Base-by-base conservation (phyloP, 2,888 invertebrate species). In the Sinohyriopsis cumingii region DNA sequence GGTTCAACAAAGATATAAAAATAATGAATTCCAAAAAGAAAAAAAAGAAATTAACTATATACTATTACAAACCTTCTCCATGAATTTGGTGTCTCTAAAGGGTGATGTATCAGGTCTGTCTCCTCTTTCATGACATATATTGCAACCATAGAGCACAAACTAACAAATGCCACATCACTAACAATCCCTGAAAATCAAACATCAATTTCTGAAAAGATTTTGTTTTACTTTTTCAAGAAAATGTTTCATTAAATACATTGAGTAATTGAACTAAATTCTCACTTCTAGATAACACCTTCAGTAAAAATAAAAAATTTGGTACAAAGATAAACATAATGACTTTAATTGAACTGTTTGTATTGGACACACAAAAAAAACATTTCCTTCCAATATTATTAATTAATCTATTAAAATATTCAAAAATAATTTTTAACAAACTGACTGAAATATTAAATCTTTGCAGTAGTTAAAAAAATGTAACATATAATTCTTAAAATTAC, bases 151-250 rank as follows among this genome's bases (percentile, higher is more conserved):
- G 81, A 81, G 59, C 82, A 77, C 45, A 86, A 65, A 6, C 80
- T 78, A 20, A 82, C 80, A 70, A 86, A 85, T 15, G 86, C 84
- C 59, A 82, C 85, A 75, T 86, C 86, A 78, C 83, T 83, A 19
- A 86, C 71, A 19, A 85, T 82, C 67, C 84, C 85, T 84, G 68
- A 9, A 67, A 55, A 33, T 59, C 22, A 65, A 65, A 63, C 12
- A 18, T 61, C 20, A 67, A 54, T 33, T 53, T 57, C 9, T 24
- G 12, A 28, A 24, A 61, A 24, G 28, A 24, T 25, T 61, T 61
- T 5, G 61, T 45, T 45, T 45, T 45, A 45, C 45, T 45, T 12
- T 45, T 45, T 45, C 0, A 12, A 15, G 3, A 45, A 9, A 5
- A 28, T 33, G 33, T 33, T 33, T 33, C 33, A 45, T 45, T 45